Percentiles rank a stretch among this genome's conserved stretches.
These are phyloP conservation scores for Pogonocichla stellata DNA, from an alignment of 2,113 vertebrate genomes.

Conservation along the genomic window DNA sequence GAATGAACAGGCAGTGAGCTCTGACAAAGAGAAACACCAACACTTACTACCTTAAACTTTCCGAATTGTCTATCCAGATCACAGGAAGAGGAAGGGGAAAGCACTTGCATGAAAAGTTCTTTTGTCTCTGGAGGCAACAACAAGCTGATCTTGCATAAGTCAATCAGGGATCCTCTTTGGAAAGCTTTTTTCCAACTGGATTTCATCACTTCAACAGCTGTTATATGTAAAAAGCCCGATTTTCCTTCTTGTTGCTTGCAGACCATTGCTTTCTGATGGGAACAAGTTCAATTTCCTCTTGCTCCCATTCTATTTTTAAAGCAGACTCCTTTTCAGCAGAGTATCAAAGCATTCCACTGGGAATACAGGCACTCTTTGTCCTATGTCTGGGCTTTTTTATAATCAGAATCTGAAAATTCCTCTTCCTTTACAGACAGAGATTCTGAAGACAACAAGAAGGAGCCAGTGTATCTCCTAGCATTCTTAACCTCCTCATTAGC, in stretches of 20 bases:
- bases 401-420: slow-evolving; percentile 34
- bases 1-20: background rate
- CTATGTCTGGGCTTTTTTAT: background rate
- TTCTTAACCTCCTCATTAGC: slow-evolving; percentile 56
- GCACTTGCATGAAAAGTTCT: background rate
- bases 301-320: slow-evolving; percentile 48
- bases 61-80: background rate
- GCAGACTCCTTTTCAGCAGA: slow-evolving; percentile 11
- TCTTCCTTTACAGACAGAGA: slow-evolving; percentile 47
- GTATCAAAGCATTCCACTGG: slow-evolving; percentile 38
- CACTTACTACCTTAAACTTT: slow-evolving; percentile 23
- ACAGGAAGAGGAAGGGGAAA: slow-evolving; percentile 22
- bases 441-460: slow-evolving; percentile 54
- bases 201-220: slow-evolving; percentile 19
- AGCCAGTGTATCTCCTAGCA: slow-evolving; percentile 46
- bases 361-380: slow-evolving; percentile 36
- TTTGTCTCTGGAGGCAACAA: background rate
- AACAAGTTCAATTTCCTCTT: slow-evolving; percentile 42
- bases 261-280: slow-evolving; percentile 19
- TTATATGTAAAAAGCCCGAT: background rate
- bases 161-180: slow-evolving; percentile 11
- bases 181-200: slow-evolving; percentile 30
- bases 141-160: background rate
- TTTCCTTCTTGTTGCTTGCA: slow-evolving; percentile 44
- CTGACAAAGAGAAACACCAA: background rate